Evolutionary conservation across 2,797 vertebrate genomes (phyloP).

Genomic region (Xyrichtys novacula): DNA sequence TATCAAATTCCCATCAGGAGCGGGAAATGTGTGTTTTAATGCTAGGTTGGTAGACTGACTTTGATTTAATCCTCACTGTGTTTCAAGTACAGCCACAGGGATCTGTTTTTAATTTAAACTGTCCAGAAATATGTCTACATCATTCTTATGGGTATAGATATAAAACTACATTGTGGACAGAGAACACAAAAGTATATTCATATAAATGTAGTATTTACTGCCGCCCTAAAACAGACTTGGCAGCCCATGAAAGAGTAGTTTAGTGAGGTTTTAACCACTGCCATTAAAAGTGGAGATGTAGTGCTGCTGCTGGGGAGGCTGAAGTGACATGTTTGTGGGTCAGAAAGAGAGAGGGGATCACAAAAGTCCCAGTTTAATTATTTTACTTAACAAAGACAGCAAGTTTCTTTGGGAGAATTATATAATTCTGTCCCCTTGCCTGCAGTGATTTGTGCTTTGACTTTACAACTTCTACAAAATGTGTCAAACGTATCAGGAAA

Average conservation of each 20-base stretch:
- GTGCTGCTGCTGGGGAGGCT: conserved; percentile 32
- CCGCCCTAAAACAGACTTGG: conserved; percentile 40
- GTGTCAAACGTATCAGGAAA: background rate
- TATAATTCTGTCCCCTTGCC: conserved; percentile 42
- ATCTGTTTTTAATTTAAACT: conserved; percentile 37
- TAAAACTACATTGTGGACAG: conserved; percentile 25
- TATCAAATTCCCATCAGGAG: conserved; percentile 55
- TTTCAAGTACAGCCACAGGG: conserved; percentile 55
- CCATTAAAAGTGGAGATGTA: conserved; percentile 39
- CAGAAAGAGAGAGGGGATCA: conserved; percentile 47
- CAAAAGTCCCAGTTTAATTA: conserved; percentile 69
- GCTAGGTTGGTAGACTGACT: conserved; percentile 65
- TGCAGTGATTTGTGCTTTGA: conserved; percentile 30
- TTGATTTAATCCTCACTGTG: conserved; percentile 59
- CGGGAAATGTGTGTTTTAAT: conserved; percentile 49
- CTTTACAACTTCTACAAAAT: conserved; percentile 20
- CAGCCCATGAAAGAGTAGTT: conserved; percentile 18
- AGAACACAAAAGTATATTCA: conserved; percentile 3
- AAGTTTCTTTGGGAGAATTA: conserved; percentile 50
- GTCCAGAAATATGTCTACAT: conserved; percentile 39
- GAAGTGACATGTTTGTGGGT: conserved; percentile 32
- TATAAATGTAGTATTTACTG: conserved; percentile 26
- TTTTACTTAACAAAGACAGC: conserved; percentile 56
- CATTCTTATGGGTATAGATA: conserved; percentile 27
- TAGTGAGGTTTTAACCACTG: conserved; percentile 16